Conservation (phyloP, 2,888 invertebrate species). For the Synergus laeviventris region DNA sequence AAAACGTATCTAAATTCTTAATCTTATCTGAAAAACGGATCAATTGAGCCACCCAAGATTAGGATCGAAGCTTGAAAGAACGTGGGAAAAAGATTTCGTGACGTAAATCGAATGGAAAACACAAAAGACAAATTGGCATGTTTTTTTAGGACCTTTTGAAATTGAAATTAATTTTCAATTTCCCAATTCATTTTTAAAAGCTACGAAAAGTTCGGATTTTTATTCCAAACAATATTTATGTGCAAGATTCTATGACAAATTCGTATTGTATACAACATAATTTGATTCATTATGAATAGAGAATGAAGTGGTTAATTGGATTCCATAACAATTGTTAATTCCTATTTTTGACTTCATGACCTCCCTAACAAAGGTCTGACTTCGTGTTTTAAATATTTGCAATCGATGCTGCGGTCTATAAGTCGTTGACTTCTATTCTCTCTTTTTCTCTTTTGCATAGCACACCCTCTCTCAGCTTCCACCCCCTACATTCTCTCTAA, state of each 20-base stretch:
- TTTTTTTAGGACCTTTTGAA: background rate
- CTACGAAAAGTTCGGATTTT: no score
- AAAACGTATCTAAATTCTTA: background rate
- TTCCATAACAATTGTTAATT: background rate
- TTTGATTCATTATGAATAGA: background rate
- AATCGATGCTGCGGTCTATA: slow-evolving; percentile 67
- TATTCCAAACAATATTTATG: no score
- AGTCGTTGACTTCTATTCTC: slow-evolving; percentile 68
- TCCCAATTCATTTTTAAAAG: background rate
- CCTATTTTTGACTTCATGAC: slow-evolving; percentile 46
- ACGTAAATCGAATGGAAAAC: background rate
- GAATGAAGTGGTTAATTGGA: background rate
- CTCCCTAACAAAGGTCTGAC: slow-evolving; percentile 58
- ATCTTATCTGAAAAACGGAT: background rate
- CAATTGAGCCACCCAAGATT: background rate
- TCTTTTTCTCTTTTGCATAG: slow-evolving; percentile 45
- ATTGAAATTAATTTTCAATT: background rate
- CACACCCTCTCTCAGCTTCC: background rate
- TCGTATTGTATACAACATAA: no score
- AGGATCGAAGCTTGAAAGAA: background rate
- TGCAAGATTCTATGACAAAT: no score
- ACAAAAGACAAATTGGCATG: background rate
- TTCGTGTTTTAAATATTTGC: slow-evolving; percentile 71
- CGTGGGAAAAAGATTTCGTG: background rate
- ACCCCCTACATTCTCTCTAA: background rate